Percentiles rank a stretch among this genome's conserved stretches.
These are phyloP conservation scores for Lutjanus campechanus DNA, from an alignment of 2,797 vertebrate genomes.

Conservation along the genomic window DNA sequence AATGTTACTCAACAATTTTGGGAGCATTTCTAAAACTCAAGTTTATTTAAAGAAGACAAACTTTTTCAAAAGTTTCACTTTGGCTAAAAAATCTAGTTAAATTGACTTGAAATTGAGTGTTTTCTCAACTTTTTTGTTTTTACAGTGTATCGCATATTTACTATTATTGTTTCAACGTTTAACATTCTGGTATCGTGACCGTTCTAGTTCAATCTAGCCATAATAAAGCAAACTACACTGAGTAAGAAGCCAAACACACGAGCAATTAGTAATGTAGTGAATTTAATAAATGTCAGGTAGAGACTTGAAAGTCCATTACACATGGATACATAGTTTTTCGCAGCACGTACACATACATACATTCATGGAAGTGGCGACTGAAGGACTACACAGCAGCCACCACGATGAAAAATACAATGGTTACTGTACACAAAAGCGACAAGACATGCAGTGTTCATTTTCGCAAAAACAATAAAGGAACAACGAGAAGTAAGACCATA, in stretches of 20 bases:
- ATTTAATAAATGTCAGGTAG: constrained; percentile 81
- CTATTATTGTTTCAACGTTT: too few species aligned
- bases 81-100: too few species aligned
- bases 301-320: constrained; percentile 69
- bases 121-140: too few species aligned
- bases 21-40: too few species aligned
- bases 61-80: too few species aligned
- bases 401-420: constrained; percentile 63
- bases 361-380: constrained; percentile 66
- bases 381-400: constrained; percentile 68
- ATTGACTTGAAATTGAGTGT: too few species aligned
- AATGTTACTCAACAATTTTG: too few species aligned
- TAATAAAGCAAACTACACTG: neutral
- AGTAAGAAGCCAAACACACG: constrained; percentile 34
- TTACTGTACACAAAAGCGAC: constrained; percentile 73
- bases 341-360: constrained; percentile 75
- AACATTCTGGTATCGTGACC: too few species aligned
- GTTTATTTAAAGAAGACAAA: too few species aligned
- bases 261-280: constrained; percentile 76
- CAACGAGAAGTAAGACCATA: constrained; percentile 74
- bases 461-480: constrained; percentile 43
- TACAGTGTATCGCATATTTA: too few species aligned
- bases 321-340: constrained; percentile 70
- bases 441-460: constrained; percentile 74
- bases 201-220: neutral